These are phyloP conservation scores for Tretioscincus oriximinensis DNA, from an alignment of 2,113 vertebrate genomes.

Conservation along the genomic window DNA sequence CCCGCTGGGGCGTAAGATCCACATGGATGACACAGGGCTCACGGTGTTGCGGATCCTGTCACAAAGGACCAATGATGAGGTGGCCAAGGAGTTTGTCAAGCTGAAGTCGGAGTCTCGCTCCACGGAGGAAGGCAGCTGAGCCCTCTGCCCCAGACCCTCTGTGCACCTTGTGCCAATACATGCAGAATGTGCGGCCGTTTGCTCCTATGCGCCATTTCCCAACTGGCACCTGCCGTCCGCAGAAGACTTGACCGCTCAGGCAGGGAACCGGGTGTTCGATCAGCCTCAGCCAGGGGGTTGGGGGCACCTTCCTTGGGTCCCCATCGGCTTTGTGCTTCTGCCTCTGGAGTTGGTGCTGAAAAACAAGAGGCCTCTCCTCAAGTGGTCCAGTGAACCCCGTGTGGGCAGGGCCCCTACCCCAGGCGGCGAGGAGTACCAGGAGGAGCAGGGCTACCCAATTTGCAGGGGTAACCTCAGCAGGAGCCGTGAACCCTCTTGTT, in stretches of 20 bases:
- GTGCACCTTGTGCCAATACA: constrained; percentile 60
- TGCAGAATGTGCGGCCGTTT: constrained; percentile 55
- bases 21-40: constrained; percentile 95
- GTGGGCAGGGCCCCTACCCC: not conserved
- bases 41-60: constrained; percentile 94
- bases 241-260: not conserved
- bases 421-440: not conserved
- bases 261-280: accelerated
- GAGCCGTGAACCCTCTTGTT: not conserved
- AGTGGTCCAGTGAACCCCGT: not conserved
- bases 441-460: not conserved
- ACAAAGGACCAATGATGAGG: constrained; percentile 95
- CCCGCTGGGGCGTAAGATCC: constrained; percentile 85
- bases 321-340: constrained; percentile 54
- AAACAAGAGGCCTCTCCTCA: constrained; percentile 60
- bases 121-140: constrained; percentile 90
- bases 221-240: not conserved
- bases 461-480: not conserved
- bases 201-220: constrained; percentile 44
- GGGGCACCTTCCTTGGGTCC: not conserved
- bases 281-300: accelerated
- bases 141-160: constrained; percentile 21
- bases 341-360: constrained; percentile 53
- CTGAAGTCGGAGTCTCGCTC: constrained; percentile 95
- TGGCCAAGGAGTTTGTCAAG: constrained; percentile 95